Conservation (phyloP, 2,113 vertebrate species). For the Alces alces region DNA sequence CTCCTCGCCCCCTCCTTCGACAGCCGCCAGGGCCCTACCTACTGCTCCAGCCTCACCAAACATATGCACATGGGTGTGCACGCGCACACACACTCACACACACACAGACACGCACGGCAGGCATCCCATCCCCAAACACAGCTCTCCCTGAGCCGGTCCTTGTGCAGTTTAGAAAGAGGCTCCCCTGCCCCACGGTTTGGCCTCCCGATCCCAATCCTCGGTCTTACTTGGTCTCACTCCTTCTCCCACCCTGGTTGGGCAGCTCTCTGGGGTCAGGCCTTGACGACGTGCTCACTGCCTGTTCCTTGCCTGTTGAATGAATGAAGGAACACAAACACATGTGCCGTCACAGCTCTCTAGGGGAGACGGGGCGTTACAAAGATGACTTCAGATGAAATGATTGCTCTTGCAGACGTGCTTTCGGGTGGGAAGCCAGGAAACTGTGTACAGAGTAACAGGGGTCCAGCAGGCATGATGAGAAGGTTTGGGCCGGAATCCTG, state of each 20-base stretch:
- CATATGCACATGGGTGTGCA: rapidly evolving
- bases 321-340: rapidly evolving
- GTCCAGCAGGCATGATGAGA: not conserved
- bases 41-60: not conserved
- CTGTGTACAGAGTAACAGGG: not conserved
- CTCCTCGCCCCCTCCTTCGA: not conserved
- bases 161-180: not conserved
- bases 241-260: not conserved
- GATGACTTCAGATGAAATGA: too few species aligned
- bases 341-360: rapidly evolving
- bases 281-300: not conserved
- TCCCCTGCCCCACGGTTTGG: too few species aligned
- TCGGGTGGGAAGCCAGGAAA: rapidly evolving
- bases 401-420: rapidly evolving
- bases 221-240: not conserved
- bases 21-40: not conserved
- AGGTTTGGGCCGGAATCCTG: not conserved
- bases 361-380: rapidly evolving
- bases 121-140: not conserved
- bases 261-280: not conserved
- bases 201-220: rapidly evolving
- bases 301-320: not conserved
- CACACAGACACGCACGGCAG: not conserved
- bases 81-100: rapidly evolving
- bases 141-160: not conserved